These are phyloP conservation scores for Campoplex capitator DNA, from an alignment of 2,888 invertebrate genomes.

Conservation along the genomic window DNA sequence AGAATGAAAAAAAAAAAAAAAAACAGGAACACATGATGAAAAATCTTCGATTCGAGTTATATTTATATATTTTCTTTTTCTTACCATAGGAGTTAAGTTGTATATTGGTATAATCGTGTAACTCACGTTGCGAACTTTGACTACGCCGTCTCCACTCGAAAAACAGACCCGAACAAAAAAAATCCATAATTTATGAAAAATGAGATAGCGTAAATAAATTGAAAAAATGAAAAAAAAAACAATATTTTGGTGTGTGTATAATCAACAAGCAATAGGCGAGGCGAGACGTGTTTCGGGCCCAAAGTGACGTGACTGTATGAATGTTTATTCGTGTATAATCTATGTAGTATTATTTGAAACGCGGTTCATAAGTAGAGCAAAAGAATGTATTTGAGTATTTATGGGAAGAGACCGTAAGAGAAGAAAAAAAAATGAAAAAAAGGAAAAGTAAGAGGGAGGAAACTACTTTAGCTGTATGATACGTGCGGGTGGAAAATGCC, in stretches of 20 bases:
- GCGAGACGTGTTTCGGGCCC: conserved; percentile 53
- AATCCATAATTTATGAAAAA: conserved; percentile 10
- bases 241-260: conserved; percentile 64
- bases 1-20: not conserved
- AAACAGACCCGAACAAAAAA: conserved; percentile 14
- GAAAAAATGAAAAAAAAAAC: not conserved
- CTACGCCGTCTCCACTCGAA: conserved; percentile 50
- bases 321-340: conserved; percentile 66
- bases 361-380: conserved; percentile 65
- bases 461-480: conserved; percentile 67
- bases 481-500: conserved; percentile 59
- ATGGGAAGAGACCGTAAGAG: conserved; percentile 1
- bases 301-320: conserved; percentile 66
- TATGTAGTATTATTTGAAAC: conserved; percentile 64
- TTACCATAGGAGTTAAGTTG: conserved; percentile 68
- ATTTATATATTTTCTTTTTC: conserved; percentile 68
- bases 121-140: conserved; percentile 63
- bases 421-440: conserved; percentile 29
- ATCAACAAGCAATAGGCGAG: conserved; percentile 68
- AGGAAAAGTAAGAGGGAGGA: conserved; percentile 25
- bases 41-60: conserved; percentile 63
- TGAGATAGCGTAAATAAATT: not conserved
- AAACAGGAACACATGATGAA: conserved; percentile 1
- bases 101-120: conserved; percentile 70
- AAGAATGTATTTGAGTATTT: conserved; percentile 64